Evolutionary conservation across 2,797 vertebrate species (phyloP), one percentile per base, ranked within the genome.

Genomic region (Urophycis tenuis): DNA sequence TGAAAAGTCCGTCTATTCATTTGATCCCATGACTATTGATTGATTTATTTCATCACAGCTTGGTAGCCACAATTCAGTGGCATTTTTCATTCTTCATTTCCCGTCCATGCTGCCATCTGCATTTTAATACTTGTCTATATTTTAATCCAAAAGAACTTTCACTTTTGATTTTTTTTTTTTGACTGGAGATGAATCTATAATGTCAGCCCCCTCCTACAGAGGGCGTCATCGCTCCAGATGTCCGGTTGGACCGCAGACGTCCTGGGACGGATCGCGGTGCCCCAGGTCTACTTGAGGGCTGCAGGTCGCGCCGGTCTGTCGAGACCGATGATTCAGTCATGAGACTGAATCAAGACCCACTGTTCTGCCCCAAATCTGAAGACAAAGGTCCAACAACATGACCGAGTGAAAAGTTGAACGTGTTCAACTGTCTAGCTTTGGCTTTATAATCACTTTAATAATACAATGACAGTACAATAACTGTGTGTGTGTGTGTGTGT

Each of bases 211-310:
- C 76, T 87, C 76, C 71, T 76, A 81, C 17, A 91, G 90, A 73
- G 81, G 90, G 89, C 88, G 41, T 73, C 80, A 73, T 75, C 74
- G 79, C 79, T 80, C 82, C 79, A 85, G 75, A 73, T 31, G 53
- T 77, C 36, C 12, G 1, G 30, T 12, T 60, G 30, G 45, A 74
- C 45, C 74, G 3, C 30, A 25, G 29, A 60, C 8, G 64, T n/a
- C n/a, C n/a, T n/a, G n/a, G n/a, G n/a, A n/a, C n/a, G n/a, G n/a
- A n/a, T n/a, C n/a, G n/a, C n/a, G n/a, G n/a, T n/a, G n/a, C n/a
- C n/a, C n/a, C n/a, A n/a, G n/a, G n/a, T n/a, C n/a, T n/a, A n/a
- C n/a, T 4, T 19, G 45, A 49, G 9, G 11, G 14, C 14, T 17
- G 3, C 39, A 41, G 39, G 12, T 15, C 39, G 39, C 12, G 39